Evolutionary conservation across 2,797 vertebrate genomes (phyloP), one percentile per base, ranked within the genome.

Genomic region (Platyrinchus mystaceus): DNA sequence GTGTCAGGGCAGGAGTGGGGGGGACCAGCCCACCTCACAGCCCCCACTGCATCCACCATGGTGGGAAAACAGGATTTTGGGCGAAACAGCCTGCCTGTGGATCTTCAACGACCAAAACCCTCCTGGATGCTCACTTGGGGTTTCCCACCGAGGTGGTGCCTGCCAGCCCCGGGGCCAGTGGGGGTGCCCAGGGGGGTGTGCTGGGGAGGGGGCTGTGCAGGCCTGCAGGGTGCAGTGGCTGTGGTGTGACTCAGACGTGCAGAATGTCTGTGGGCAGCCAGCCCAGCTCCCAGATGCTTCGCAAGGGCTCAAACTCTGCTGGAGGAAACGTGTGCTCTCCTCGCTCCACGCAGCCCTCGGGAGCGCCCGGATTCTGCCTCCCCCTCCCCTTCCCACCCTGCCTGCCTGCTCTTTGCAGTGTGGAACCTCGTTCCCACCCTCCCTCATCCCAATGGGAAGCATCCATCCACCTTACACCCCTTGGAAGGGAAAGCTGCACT

Each of bases 191-290:
- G 12, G 23, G 36, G 41, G 67, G 41, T 13, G 66, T 34, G 34
- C 36, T 47, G 94, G 75, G 93, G 30, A 53, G 49, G 90, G 94
- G 92, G 86, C 87, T 60, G 84, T 5, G 30, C 2, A 24, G 67
- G 11, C 67, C 13, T 2, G 73, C 68, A 39, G 92, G 80, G 92
- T 78, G 69, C 91, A 66, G 91, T 32, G 90, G 84, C 89, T 64
- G 85, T 30, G 14, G 70, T 2, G 36, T 96, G 96, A 97, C 85
- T 96, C 96, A 96, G 94, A 63, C 70, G 56, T 95, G 93, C 87
- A 95, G 94, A 96, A 96, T 95, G 93, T 96, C 96, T 86, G 93
- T 81, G 96, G 96, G 96, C 96, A 97, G 78, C 90, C 87, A 2
- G 96, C 96, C 96, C 96, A 95, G 95, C 90, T 93, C 94, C 50